These are phyloP conservation scores for Canis aureus DNA, from an alignment of 2,113 vertebrate genomes.

Conservation along the genomic window DNA sequence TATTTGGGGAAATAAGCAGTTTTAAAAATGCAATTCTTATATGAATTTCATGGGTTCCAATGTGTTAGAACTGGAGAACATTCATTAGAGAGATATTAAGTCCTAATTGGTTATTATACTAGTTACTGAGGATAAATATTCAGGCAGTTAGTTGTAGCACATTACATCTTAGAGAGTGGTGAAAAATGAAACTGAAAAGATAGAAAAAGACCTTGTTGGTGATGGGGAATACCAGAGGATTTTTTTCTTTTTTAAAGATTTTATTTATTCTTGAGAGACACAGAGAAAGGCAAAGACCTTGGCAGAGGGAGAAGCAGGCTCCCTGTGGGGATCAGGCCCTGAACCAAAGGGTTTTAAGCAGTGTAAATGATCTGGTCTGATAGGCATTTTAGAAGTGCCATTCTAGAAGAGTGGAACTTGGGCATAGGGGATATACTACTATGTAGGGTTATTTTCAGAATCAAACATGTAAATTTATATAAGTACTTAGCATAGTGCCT, in stretches of 20 bases:
- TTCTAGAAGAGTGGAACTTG: background rate
- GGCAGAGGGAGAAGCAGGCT: too few relatives aligned
- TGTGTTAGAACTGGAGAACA: background rate
- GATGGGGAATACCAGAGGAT: background rate
- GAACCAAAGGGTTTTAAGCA: background rate
- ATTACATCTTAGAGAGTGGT: background rate
- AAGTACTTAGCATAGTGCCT: background rate
- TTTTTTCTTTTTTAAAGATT: background rate
- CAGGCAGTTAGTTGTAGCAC: background rate
- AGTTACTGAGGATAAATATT: background rate
- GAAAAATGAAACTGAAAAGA: conserved; percentile 1
- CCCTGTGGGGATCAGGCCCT: too few relatives aligned
- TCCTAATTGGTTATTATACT: background rate
- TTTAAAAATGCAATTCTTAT: background rate
- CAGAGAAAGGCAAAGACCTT: too few relatives aligned
- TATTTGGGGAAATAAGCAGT: background rate
- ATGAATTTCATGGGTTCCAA: background rate
- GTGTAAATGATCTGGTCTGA: background rate
- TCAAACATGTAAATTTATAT: background rate
- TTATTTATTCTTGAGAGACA: too few relatives aligned
- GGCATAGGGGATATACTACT: background rate
- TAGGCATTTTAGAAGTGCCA: background rate
- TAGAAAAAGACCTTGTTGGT: background rate
- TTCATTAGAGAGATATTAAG: background rate
- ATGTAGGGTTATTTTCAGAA: background rate